Conservation (phyloP, 2,888 invertebrate species). For the Ormyrus thymus region DNA sequence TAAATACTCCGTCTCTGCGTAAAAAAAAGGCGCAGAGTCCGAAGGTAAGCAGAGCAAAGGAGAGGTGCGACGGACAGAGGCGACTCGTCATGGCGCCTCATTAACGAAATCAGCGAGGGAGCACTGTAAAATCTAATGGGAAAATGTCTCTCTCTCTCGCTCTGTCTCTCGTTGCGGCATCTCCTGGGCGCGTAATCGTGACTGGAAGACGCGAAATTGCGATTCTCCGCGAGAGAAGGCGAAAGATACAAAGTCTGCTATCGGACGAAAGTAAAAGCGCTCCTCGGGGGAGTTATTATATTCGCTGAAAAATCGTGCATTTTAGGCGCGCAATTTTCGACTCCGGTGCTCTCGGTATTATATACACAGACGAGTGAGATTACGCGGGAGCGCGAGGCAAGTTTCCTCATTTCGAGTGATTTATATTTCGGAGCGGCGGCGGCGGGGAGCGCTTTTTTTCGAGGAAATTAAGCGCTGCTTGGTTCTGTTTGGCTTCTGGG, state of each 20-base stretch:
- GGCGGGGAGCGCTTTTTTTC: no score
- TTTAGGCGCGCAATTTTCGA: constrained; percentile 4
- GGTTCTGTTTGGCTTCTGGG: no score
- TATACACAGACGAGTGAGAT: no score
- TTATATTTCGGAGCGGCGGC: no score
- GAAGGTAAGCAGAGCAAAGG: no score
- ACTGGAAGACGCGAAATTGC: constrained; percentile 40
- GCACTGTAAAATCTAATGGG: constrained; percentile 40
- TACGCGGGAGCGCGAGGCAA: no score
- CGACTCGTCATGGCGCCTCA: constrained; percentile 39
- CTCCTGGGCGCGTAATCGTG: constrained; percentile 25
- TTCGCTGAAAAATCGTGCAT: constrained; percentile 45
- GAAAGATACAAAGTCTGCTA: neutral
- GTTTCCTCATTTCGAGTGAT: no score
- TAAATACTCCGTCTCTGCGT: no score
- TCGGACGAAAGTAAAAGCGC: constrained; percentile 20
- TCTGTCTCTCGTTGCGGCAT: neutral
- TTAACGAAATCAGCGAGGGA: constrained; percentile 42
- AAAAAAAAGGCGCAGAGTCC: no score
- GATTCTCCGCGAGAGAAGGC: neutral
- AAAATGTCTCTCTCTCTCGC: constrained; percentile 10
- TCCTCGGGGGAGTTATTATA: constrained; percentile 42
- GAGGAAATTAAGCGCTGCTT: no score
- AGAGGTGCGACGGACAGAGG: neutral
- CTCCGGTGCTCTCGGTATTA: no score